phyloP scores from a whole-genome alignment of 2,113 vertebrate species.

The Campylomormyrus tamandua region DNA sequence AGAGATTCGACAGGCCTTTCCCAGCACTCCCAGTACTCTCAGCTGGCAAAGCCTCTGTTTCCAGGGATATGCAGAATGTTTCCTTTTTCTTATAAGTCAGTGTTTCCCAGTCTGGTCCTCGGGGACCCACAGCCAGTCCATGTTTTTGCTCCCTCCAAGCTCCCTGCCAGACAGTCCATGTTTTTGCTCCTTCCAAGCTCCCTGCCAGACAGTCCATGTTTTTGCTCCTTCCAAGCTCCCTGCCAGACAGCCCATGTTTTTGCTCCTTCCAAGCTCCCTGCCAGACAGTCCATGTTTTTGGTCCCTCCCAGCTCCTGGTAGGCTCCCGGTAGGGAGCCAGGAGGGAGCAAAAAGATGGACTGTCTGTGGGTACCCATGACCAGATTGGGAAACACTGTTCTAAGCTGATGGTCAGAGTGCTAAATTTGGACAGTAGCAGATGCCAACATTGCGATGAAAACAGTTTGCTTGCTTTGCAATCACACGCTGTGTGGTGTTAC shows the following conservation, averaged over 20 bases:
- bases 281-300: not conserved
- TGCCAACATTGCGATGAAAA: not conserved
- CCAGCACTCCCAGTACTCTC: not conserved
- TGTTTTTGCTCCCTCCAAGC: not conserved
- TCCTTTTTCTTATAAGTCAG: no score
- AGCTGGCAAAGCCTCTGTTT: not conserved
- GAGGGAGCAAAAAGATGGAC: not conserved
- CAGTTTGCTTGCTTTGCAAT: not conserved
- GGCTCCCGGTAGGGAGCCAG: not conserved
- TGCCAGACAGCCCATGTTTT: no score
- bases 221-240: no score
- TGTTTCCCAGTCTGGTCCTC: no score
- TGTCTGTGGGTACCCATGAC: not conserved
- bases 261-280: not conserved
- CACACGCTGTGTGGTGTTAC: not conserved
- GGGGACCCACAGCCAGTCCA: no score
- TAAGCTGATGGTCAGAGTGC: not conserved
- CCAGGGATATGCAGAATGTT: not conserved
- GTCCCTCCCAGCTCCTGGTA: not conserved
- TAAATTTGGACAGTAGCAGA: not conserved
- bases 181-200: not conserved
- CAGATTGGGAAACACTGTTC: not conserved
- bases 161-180: not conserved
- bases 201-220: no score
- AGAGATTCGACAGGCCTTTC: not conserved